Evolutionary conservation across 2,888 invertebrate species (phyloP), one percentile per base, ranked within the genome.

Genomic region (Atethmia centrago): DNA sequence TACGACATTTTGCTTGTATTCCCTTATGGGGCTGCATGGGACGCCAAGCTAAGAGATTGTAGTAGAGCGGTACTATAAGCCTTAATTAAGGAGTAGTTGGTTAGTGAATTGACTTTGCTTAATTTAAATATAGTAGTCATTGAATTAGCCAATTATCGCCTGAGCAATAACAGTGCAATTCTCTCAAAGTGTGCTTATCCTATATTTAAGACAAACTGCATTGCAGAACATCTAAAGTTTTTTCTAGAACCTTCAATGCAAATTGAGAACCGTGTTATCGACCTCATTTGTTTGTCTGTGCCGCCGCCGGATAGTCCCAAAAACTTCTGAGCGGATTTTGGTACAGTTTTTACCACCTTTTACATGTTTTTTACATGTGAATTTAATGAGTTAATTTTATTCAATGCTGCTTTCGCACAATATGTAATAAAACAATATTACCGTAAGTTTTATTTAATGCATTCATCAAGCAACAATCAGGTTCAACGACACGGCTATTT

Each of bases 401-500:
- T 53, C 40, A 64, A 80, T 55, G 58, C 61, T 55, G 58, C 61
- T 36, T 49, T 55, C 49, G 42, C 42, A 62, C 58, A 80, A 67
- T 56, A 64, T 77, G 64, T 51, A 62, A 71, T 83, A 83, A 79
- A n/a, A n/a, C n/a, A n/a, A 74, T 71, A 51, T 84, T 69, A 62
- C 72, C 68, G 80, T 71, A 69, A 59, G 66, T 69, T 80, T 80
- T 71, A 65, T 55, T 84, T 71, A 79, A 83, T 80, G 80, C 77
- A 82, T 82, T 88, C 87, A 88, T 91, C 87, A 87, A 86, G 79
- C 73, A 71, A 87, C 84, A 87, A 87, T 86, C 67, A 91, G 89
- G 95, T 94, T 95, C 95, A 93, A 92, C 90, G 93, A 93, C 94
- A 90, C 88, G 74, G 87, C 88, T 92, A 92, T 93, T 92, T 91